These are phyloP conservation scores for Chironomus striatipennis DNA, from an alignment of 1,140 invertebrate species.

Conservation along the genomic window DNA sequence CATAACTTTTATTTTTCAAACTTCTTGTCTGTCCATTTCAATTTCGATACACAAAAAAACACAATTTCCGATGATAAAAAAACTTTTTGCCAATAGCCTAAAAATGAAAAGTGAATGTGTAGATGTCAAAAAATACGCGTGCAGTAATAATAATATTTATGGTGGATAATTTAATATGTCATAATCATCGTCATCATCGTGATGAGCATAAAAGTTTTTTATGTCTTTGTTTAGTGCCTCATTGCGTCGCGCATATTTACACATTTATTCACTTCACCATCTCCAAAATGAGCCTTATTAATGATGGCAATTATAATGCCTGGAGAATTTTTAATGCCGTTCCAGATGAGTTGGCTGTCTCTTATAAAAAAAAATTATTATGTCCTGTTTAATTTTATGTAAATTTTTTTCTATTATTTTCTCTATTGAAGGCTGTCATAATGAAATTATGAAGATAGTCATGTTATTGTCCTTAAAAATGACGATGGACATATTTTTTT, in stretches of 20 bases:
- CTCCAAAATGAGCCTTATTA: background rate
- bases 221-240: background rate
- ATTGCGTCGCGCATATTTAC: background rate
- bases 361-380: too few relatives aligned
- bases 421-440: background rate
- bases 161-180: slow-evolving; percentile 12
- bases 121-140: too few relatives aligned
- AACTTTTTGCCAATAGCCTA: background rate
- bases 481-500: too few relatives aligned
- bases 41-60: too few relatives aligned
- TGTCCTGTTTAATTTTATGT: background rate
- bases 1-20: background rate
- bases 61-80: background rate
- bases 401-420: background rate
- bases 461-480: background rate
- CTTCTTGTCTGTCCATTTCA: background rate
- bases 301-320: background rate
- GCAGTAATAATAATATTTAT: background rate
- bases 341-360: too few relatives aligned
- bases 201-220: background rate
- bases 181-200: background rate
- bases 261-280: too few relatives aligned
- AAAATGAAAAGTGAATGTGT: too few relatives aligned
- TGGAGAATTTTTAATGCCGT: background rate
- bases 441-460: slow-evolving; percentile 1